These are phyloP conservation scores for Aradophagus sp. DNA, from an alignment of 1,140 invertebrate genomes.

Conservation along the genomic window DNA sequence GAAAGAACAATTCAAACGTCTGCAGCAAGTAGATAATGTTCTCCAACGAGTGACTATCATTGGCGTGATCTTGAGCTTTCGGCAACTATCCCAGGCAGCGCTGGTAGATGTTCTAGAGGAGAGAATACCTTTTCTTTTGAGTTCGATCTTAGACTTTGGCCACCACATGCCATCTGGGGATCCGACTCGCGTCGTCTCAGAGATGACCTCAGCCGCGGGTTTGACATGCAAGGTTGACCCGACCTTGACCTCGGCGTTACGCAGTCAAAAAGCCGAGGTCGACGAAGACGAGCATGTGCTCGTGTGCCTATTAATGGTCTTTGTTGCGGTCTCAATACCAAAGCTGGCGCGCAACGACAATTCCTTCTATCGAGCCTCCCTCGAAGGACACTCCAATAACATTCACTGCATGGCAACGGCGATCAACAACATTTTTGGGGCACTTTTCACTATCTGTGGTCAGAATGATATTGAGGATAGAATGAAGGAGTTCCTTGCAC, in stretches of 20 bases:
- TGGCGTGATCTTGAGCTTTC: constrained; percentile 96
- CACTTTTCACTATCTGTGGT: constrained; percentile 95
- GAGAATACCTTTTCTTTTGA: constrained; percentile 96
- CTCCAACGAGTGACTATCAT: constrained; percentile 98
- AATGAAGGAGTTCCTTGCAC: constrained; percentile 98
- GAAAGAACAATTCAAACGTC: constrained; percentile 95
- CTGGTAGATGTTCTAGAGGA: constrained; percentile 95
- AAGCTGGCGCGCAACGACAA: constrained; percentile 93
- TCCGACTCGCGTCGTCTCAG: constrained; percentile 93
- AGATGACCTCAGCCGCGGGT: constrained; percentile 97
- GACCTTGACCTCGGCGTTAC: constrained; percentile 89
- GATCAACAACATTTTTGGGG: constrained; percentile 97
- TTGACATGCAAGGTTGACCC: constrained; percentile 95
- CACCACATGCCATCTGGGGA: constrained; percentile 94
- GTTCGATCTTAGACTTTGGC: constrained; percentile 95
- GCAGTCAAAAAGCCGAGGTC: constrained; percentile 89
- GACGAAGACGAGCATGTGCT: constrained; percentile 95
- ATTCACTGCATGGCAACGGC: constrained; percentile 97
- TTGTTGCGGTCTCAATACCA: constrained; percentile 97
- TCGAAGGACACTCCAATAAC: constrained; percentile 98
- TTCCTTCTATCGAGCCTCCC: constrained; percentile 91
- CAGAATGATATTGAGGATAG: constrained; percentile 96
- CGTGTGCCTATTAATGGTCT: constrained; percentile 98
- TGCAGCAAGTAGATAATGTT: constrained; percentile 94
- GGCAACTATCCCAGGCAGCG: constrained; percentile 93